Conservation (phyloP, 2,113 vertebrate genomes). For the Ailuropoda melanoleuca region DNA sequence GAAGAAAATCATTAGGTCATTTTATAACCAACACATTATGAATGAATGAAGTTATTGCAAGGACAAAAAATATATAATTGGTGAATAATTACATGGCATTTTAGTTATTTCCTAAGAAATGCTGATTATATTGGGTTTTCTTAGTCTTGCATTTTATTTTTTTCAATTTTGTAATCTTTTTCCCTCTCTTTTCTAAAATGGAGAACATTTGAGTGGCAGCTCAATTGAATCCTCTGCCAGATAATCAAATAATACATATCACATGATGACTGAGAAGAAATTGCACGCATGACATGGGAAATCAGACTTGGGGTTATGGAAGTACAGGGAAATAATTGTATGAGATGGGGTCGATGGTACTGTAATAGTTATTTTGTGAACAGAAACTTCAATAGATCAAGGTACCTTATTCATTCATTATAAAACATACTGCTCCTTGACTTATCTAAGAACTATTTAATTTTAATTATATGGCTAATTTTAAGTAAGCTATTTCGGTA, state of each 20-base stretch:
- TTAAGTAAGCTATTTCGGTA: neutral
- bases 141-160: neutral
- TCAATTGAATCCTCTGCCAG: neutral
- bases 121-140: neutral
- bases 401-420: neutral
- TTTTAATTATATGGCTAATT: neutral
- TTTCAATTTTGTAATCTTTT: neutral
- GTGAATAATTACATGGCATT: neutral
- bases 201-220: neutral
- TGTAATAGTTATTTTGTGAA: neutral
- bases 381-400: neutral
- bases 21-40: neutral
- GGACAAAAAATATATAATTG: neutral
- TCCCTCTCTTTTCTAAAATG: neutral
- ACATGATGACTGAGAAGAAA: neutral
- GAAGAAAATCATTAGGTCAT: neutral
- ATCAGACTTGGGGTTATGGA: neutral
- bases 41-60: neutral
- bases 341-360: neutral
- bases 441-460: neutral
- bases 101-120: neutral
- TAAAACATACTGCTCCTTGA: neutral
- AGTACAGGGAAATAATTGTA: neutral
- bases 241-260: neutral
- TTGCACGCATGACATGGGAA: neutral